Evolutionary conservation across 2,113 vertebrate species (phyloP), one percentile per base, ranked within the genome.

Genomic region (Chascanopsetta lugubris): DNA sequence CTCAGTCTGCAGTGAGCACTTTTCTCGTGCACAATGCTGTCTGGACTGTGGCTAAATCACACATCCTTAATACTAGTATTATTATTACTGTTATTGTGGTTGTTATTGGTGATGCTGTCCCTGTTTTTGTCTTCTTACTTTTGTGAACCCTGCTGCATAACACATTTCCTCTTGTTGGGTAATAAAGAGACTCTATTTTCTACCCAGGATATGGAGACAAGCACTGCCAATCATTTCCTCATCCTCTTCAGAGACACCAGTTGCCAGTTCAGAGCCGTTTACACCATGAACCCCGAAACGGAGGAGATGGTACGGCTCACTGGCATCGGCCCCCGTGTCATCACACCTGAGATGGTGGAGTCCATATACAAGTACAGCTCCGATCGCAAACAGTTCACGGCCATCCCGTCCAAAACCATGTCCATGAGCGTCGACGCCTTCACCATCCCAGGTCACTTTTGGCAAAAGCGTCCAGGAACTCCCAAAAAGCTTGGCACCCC

Each of bases 301-400:
- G 94, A 95, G 62, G 95, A 96, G 80, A 92, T 97, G 87, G 83
- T 85, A 0, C 90, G 95, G 13, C 87, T 97, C 72, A 92, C 94
- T 0, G 96, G 96, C 50, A 92, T 93, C 0, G 96, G 96, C 2
- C 96, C 96, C 0, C 92, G 94, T 0, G 47, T 92, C 0, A 93
- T 97, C 75, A 70, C 77, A 0, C 85, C 87, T 0, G 83, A 92
- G 61, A 94, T 96, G 94, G 92, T 97, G 0, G 95, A 96, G 68
- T 94, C 94, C 27, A 95, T 97, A 90, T 97, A 94, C 86, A 97
- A 97, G 82, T 97, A 97, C 90, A 97, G 93, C 85, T 97, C 96
- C 0, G 95, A 96, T 80, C 94, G 95, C 85, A 97, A 97, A 69
- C 95, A 96, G 77, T 97, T 97, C 85, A 95, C 94, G 1, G 92